These are phyloP conservation scores for Acrocephalus kingi DNA, from an alignment of 2,113 vertebrate species.

Conservation along the genomic window DNA sequence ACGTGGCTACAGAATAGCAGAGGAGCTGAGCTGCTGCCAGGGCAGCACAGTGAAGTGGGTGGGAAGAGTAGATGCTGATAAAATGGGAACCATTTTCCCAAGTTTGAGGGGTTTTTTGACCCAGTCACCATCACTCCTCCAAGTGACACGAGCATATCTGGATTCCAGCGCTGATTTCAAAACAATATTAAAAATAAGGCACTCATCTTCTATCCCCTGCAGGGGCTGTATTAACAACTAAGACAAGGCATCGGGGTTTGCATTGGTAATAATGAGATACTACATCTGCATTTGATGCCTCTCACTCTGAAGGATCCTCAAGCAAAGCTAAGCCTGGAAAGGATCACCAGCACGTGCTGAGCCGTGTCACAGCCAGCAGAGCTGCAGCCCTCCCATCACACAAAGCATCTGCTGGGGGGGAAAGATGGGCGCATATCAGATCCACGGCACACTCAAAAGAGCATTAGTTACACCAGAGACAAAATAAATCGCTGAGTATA, in stretches of 20 bases:
- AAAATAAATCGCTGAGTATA: background rate
- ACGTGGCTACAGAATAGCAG: fast-evolving
- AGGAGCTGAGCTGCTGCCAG: background rate
- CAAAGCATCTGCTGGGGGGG: background rate
- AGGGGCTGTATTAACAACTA: background rate
- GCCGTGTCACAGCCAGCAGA: background rate
- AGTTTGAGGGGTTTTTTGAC: background rate
- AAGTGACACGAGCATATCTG: background rate
- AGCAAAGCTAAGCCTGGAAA: background rate
- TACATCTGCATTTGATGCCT: background rate
- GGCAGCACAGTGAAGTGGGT: fast-evolving
- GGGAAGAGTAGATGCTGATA: background rate
- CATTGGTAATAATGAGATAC: background rate
- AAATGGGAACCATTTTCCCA: background rate
- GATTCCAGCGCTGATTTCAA: background rate
- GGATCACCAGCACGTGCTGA: fast-evolving
- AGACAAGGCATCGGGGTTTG: background rate
- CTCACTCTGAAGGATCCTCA: background rate
- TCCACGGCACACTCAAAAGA: fast-evolving
- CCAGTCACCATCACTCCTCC: background rate
- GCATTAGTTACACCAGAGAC: background rate
- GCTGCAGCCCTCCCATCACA: background rate
- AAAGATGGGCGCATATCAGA: background rate
- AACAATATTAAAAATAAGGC: background rate
- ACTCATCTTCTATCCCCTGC: background rate